These are phyloP conservation scores for Coregonus suidteri DNA, from an alignment of 2,797 vertebrate species.

Conservation along the genomic window DNA sequence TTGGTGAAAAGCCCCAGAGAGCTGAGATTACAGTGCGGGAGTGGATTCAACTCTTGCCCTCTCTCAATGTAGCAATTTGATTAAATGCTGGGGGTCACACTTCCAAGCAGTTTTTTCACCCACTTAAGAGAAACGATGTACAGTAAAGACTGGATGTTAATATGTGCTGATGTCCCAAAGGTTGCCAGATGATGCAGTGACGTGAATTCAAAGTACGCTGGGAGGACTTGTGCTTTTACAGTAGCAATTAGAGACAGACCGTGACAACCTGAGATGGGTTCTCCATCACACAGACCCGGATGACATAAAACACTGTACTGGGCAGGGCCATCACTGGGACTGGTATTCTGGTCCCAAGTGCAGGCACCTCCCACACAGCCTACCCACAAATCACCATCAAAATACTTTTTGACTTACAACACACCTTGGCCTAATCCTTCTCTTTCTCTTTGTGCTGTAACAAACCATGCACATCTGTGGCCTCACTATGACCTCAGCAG, in stretches of 20 bases:
- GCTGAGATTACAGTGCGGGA: slow-evolving; percentile 58
- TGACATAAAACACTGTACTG: background rate
- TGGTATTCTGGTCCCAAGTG: background rate
- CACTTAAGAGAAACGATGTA: slow-evolving; percentile 47
- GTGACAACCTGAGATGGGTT: background rate
- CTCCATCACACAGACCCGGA: background rate
- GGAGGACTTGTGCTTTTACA: slow-evolving; percentile 48
- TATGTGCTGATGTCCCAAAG: slow-evolving; percentile 66
- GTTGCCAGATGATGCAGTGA: slow-evolving; percentile 57
- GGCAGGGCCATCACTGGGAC: background rate
- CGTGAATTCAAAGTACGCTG: slow-evolving; percentile 56
- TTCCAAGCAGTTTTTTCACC: slow-evolving; percentile 30
- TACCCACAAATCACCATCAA: background rate
- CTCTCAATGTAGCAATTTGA: slow-evolving; percentile 37
- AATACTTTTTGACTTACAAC: background rate
- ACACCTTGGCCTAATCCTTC: background rate
- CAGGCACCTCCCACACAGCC: background rate
- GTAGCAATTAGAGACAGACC: slow-evolving; percentile 15
- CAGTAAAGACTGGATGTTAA: slow-evolving; percentile 59
- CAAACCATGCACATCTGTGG: background rate
- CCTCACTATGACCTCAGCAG: background rate
- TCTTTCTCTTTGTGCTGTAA: background rate
- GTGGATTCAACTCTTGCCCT: slow-evolving; percentile 53
- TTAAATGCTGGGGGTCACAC: slow-evolving; percentile 49
- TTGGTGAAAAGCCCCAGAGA: slow-evolving; percentile 48